Evolutionary conservation across 2,888 invertebrate genomes (phyloP).

Genomic region (Drosophila falleni): DNA sequence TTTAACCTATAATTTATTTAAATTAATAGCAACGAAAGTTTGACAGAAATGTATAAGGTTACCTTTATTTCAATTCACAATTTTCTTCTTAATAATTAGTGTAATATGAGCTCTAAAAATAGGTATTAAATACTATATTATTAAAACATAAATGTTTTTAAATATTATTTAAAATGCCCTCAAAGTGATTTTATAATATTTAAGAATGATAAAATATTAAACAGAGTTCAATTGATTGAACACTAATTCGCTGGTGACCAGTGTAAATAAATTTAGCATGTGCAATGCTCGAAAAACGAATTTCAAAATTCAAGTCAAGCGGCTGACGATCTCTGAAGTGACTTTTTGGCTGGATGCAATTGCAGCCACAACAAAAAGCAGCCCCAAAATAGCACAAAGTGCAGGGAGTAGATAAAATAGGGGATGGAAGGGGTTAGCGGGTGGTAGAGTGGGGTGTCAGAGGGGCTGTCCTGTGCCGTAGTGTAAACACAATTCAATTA

Average conservation of each 20-base stretch:
- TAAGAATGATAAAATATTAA: too few relatives aligned
- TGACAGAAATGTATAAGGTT: too few relatives aligned
- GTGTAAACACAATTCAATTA: conserved; percentile 81
- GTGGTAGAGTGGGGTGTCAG: neutral
- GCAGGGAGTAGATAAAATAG: neutral
- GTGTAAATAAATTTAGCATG: conserved; percentile 53
- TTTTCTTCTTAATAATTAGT: too few relatives aligned
- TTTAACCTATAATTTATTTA: neutral
- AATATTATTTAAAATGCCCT: too few relatives aligned
- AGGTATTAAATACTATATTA: too few relatives aligned
- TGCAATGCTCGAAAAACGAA: conserved; percentile 19
- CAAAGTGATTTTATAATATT: too few relatives aligned
- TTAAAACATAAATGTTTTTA: too few relatives aligned
- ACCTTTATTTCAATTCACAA: too few relatives aligned
- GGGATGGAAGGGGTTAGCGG: neutral
- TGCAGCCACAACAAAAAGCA: conserved; percentile 34
- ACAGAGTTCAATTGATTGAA: neutral
- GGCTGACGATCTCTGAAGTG: conserved; percentile 31
- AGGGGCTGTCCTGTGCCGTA: conserved; percentile 50
- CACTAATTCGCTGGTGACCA: conserved; percentile 14
- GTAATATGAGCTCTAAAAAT: too few relatives aligned
- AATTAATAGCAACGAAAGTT: neutral
- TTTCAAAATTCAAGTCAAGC: conserved; percentile 37
- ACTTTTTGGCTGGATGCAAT: conserved; percentile 36
- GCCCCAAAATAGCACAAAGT: conserved; percentile 41